Percentiles rank a stretch among this genome's conserved stretches.
Conservation (phyloP, 1,140 invertebrate species). For the Pectinophora gossypiella region DNA sequence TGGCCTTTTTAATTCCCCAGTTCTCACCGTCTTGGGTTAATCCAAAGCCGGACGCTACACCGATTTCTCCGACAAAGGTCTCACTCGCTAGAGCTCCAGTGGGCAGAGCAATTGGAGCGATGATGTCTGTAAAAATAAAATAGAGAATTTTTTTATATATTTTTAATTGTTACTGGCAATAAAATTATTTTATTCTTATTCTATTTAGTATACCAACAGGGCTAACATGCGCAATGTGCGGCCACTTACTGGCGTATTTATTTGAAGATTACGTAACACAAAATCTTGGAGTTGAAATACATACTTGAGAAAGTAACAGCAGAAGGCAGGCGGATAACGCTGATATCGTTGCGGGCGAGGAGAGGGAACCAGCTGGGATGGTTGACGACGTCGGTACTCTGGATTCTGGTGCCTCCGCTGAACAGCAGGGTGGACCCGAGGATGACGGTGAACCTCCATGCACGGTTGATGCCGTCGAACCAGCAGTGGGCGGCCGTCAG, state of each 20-base stretch:
- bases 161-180: background rate
- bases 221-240: too few relatives aligned
- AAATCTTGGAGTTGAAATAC: too few relatives aligned
- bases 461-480: conserved; percentile 30
- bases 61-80: background rate
- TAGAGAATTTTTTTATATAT: too few relatives aligned
- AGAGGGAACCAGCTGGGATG: conserved; percentile 25
- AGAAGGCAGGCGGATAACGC: conserved; percentile 34
- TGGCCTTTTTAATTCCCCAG: too few relatives aligned
- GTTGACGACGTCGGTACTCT: conserved; percentile 15
- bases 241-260: too few relatives aligned
- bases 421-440: conserved; percentile 30
- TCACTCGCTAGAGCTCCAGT: background rate
- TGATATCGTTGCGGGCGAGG: conserved; percentile 26
- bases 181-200: too few relatives aligned
- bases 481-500: conserved; percentile 47
- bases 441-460: conserved; percentile 23
- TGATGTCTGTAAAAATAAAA: background rate
- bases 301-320: conserved; percentile 36
- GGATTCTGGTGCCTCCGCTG: conserved; percentile 25
- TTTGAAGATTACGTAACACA: too few relatives aligned
- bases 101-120: background rate
- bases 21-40: background rate
- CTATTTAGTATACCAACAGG: background rate
- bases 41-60: conserved; percentile 1